phyloP scores from a whole-genome alignment of 2,888 invertebrate species.

The Eilema sororculum region DNA sequence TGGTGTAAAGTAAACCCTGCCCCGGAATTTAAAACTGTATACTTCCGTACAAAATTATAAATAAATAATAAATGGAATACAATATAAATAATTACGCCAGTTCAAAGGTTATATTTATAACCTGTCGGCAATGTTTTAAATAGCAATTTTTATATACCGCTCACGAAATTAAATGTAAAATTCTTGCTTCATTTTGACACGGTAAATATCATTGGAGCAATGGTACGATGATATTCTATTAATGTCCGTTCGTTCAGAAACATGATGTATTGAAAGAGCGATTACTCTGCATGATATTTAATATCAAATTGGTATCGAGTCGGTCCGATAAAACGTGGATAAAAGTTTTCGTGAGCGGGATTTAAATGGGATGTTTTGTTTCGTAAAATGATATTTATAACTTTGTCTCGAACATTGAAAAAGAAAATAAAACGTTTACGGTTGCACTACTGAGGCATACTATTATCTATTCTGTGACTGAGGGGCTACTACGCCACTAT shows the following conservation, averaged over 20 bases:
- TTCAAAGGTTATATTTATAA: slow-evolving; percentile 7
- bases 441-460: no score
- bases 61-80: slow-evolving; percentile 6
- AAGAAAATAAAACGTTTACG: no score
- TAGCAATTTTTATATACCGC: neutral
- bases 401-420: neutral
- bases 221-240: slow-evolving; percentile 34
- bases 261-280: slow-evolving; percentile 42
- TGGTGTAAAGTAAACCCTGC: neutral
- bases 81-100: slow-evolving; percentile 7
- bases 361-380: slow-evolving; percentile 4
- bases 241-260: slow-evolving; percentile 33
- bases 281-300: slow-evolving; percentile 29
- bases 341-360: slow-evolving; percentile 8
- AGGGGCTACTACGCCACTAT: no score
- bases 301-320: slow-evolving; percentile 23
- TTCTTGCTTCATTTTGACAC: slow-evolving; percentile 19
- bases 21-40: neutral
- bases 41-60: neutral
- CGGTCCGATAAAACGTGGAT: slow-evolving; percentile 18
- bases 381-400: neutral
- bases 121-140: slow-evolving; percentile 10
- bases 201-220: slow-evolving; percentile 22
- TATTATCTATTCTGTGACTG: no score
- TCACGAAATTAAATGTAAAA: slow-evolving; percentile 22